These are phyloP conservation scores for Siphamia tubifer DNA, from an alignment of 2,113 vertebrate species.

Conservation along the genomic window DNA sequence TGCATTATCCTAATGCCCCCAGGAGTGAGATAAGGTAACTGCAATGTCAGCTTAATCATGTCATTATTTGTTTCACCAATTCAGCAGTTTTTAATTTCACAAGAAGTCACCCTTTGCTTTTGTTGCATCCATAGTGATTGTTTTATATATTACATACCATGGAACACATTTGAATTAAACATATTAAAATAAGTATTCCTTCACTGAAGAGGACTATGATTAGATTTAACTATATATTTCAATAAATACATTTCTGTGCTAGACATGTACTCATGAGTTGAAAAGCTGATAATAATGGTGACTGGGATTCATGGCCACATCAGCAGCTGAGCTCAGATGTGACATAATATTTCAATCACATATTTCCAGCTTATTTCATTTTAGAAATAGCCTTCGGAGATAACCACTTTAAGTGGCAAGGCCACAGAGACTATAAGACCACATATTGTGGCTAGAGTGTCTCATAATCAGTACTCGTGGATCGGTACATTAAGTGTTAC, in stretches of 20 bases:
- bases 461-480: neutral
- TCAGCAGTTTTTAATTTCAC: slow-evolving; percentile 18
- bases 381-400: slow-evolving; percentile 36
- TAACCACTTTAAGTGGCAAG: slow-evolving; percentile 26
- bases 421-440: slow-evolving; percentile 1
- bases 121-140: neutral
- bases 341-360: slow-evolving; percentile 49
- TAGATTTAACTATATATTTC: neutral
- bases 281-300: slow-evolving; percentile 46
- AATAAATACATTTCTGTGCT: neutral
- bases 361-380: slow-evolving; percentile 54
- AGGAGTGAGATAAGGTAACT: slow-evolving; percentile 1
- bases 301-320: slow-evolving; percentile 66
- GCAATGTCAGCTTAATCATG: slow-evolving; percentile 1
- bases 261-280: slow-evolving; percentile 26
- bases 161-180: slow-evolving; percentile 13
- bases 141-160: neutral
- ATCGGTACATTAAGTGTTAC: slow-evolving; percentile 7
- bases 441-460: neutral
- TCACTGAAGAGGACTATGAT: slow-evolving; percentile 11
- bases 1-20: neutral
- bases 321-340: slow-evolving; percentile 64
- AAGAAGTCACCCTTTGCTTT: slow-evolving; percentile 6
- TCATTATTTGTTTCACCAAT: slow-evolving; percentile 41
- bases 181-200: no score